Evolutionary conservation across 2,888 invertebrate genomes (phyloP).

Genomic region (Eumacrocentrus americanus): DNA sequence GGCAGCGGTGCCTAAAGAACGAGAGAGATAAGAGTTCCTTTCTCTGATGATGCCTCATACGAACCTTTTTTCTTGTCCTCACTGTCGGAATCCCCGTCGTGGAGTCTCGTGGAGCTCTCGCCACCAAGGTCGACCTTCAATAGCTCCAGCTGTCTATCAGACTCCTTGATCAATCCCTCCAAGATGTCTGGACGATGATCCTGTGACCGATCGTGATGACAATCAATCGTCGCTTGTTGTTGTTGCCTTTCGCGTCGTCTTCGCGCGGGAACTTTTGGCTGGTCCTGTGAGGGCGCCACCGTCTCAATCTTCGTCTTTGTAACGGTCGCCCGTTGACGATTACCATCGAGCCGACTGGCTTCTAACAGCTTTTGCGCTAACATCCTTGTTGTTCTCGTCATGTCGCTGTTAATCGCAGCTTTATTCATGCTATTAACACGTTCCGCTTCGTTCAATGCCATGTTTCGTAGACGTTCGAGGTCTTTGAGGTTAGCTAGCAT

Average conservation of each 20-base stretch:
- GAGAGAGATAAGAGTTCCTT: too few relatives aligned
- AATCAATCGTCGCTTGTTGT: slow-evolving; percentile 5
- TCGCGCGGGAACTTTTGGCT: slow-evolving; percentile 30
- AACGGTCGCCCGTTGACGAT: slow-evolving; percentile 6
- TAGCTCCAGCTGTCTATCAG: slow-evolving; percentile 48
- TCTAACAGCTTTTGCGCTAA: slow-evolving; percentile 48
- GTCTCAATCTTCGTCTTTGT: neutral
- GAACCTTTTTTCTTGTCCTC: slow-evolving; percentile 54
- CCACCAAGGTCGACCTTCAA: slow-evolving; percentile 41
- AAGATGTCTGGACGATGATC: slow-evolving; percentile 50
- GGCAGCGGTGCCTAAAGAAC: too few relatives aligned
- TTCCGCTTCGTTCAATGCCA: neutral
- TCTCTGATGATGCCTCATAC: too few relatives aligned
- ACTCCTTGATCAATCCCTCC: slow-evolving; percentile 52
- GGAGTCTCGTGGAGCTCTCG: slow-evolving; percentile 47
- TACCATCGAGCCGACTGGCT: slow-evolving; percentile 34
- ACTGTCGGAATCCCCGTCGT: slow-evolving; percentile 53
- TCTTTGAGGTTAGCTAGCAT: slow-evolving; percentile 53
- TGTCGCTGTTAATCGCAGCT: neutral
- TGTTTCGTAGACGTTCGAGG: slow-evolving; percentile 45
- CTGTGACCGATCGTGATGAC: slow-evolving; percentile 2
- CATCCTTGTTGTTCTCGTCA: slow-evolving; percentile 28
- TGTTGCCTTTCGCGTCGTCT: slow-evolving; percentile 27
- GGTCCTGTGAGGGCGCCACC: slow-evolving; percentile 3
- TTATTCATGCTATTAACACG: neutral